Base-by-base conservation (phyloP, 37 sponge, comb jelly and placozoan species). In the Beroe forskalii region DNA sequence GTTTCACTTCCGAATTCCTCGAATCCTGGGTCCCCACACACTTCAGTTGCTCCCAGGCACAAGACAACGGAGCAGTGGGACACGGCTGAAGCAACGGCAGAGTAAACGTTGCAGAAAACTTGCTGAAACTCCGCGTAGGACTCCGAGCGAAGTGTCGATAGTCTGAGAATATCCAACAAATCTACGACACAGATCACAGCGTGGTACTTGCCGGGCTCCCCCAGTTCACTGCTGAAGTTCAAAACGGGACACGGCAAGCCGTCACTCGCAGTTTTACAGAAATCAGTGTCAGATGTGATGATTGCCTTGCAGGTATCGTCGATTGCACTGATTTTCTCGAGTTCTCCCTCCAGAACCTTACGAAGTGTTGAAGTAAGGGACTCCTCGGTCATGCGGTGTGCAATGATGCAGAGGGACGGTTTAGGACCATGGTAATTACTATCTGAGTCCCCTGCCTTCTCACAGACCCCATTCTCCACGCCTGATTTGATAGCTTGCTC, bases 1-100 rank as follows among this genome's bases (percentile, higher is more conserved):
- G 72, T 69, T 36, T 69, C 72, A 2, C 32, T 69, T 20, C 72
- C 72, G 19, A 69, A 69, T 17, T 69, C 38, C 1, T 1, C 72
- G 72, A 69, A 69, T 36, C 17, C 1, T 17, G 28, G 37, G 72
- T 69, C 72, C 3, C 72, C 72, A 27, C 19, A 2, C 12, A 36
- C 39, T 17, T 69, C 72, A 19, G 72, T 36, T 32, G 72, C 72
- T 9, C 72, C 72, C 37, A 69, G 19, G 19, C 27, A 14, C 1
- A 69, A 37, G 17, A 69, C 38, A 1, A 69, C 9, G 19, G 72
- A 36, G 19, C 27, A 69, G 72, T 69, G 32, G 6, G 38, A 36
- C 4, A 14, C 32, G 17, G 32, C 72, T 36, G 1, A 14, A 0
- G 72, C 2, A 32, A 69, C 17, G 32, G 32, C 38, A 20, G 35